Base-by-base conservation (phyloP, 2,888 invertebrate species). In the Thelaira solivaga region DNA sequence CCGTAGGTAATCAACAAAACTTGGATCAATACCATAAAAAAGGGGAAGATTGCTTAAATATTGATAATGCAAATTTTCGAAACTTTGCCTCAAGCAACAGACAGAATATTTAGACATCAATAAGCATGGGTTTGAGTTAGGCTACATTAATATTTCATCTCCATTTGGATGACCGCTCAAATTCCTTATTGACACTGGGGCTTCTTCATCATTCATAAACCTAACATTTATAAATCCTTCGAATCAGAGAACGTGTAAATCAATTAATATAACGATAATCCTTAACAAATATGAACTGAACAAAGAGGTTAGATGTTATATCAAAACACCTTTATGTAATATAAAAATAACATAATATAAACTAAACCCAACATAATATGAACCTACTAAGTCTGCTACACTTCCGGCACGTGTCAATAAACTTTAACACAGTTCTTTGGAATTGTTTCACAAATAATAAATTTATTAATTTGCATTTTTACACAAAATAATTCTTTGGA, bases 401-500 rank as follows among this genome's bases (percentile, higher is more conserved):
- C 51, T 51, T 51, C 31, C 31, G 20, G 51, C 51, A 51, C n/a
- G n/a, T 51, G 51, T 11, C 51, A 51, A 31, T 18, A 31, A 51
- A 18, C 18, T 51, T 18, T 11, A 31, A 26, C n/a, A n/a, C n/a
- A n/a, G n/a, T n/a, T n/a, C n/a, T n/a, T n/a, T n/a, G 18, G 10
- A 45, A 45, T 20, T 45, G 6, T 49, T 49, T 49, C 49, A 29
- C 49, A 49, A 49, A 45, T 49, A 49, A 49, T 49, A 49, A 29
- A 49, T 29, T 29, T 7, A 49, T 49, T 49, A 16, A 49, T 29
- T 49, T 49, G 26, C 49, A 49, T 13, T 49, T 49, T 49, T 49
- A 51, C 11, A 51, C 51, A 51, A 47, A 45, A 47, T 47, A 47
- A 51, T 51, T 51, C 51, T 18, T 51, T 22, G 31, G 18, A 51